phyloP scores from a whole-genome alignment of 2,113 vertebrate genomes.

The Cochlearius cochlearius region DNA sequence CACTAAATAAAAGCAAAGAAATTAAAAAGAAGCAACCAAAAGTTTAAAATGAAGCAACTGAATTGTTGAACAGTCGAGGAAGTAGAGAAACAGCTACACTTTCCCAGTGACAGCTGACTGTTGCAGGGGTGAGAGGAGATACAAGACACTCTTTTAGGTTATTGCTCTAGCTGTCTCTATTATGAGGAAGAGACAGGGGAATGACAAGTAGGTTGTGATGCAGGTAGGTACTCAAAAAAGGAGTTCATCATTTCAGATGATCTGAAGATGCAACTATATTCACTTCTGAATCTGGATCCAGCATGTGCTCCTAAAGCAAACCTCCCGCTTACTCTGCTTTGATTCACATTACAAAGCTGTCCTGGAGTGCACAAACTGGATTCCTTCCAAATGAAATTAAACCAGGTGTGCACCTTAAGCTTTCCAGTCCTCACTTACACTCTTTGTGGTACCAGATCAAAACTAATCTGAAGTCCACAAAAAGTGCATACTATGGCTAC shows the following conservation, averaged over 20 bases:
- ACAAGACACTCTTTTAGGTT: neutral
- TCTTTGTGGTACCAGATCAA: neutral
- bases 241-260: neutral
- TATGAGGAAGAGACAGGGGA: neutral
- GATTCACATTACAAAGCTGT: neutral
- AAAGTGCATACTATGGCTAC: rapidly evolving
- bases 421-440: neutral
- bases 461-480: neutral
- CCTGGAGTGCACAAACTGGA: neutral
- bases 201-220: neutral
- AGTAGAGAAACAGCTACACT: neutral
- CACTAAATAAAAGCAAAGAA: neutral
- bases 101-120: neutral
- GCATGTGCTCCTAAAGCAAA: neutral
- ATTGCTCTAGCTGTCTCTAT: neutral
- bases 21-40: neutral
- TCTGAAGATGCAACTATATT: neutral
- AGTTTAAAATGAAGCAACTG: neutral
- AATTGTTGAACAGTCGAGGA: neutral
- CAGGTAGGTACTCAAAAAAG: neutral
- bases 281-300: neutral
- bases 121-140: neutral
- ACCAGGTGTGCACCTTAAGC: neutral
- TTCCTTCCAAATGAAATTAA: neutral
- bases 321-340: neutral